A percentile compares a stretch with the other conserved stretches of the same genome.
Conservation (phyloP, 2,113 vertebrate genomes). For the Pseudolaguvia tuberculata region DNA sequence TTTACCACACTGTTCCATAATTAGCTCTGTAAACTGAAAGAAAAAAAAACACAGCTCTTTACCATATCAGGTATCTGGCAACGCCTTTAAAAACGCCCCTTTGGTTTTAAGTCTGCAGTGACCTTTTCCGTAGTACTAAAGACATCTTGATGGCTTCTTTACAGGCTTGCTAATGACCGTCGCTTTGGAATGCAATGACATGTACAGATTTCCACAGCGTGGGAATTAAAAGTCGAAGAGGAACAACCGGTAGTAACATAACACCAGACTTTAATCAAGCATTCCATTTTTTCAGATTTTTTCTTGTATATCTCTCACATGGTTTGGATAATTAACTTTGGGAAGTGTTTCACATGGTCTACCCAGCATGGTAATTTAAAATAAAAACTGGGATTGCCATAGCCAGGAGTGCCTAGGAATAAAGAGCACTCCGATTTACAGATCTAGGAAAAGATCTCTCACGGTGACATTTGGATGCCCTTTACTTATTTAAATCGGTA, state of each 20-base stretch:
- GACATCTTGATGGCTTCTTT: slow-evolving; percentile 17
- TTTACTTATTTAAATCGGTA: slow-evolving; percentile 33
- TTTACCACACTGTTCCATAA: slow-evolving; percentile 25
- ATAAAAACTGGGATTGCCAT: slow-evolving; percentile 41
- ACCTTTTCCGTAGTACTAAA: slow-evolving; percentile 42
- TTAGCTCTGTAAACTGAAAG: slow-evolving; percentile 3
- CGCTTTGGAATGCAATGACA: not conserved
- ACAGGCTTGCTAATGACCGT: slow-evolving; percentile 29
- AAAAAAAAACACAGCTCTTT: not conserved
- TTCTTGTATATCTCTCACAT: not conserved
- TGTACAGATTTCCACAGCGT: slow-evolving; percentile 22
- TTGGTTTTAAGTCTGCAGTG: slow-evolving; percentile 20
- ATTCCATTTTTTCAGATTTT: not conserved
- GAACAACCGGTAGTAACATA: not conserved
- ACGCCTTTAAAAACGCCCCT: not conserved
- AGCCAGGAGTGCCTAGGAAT: slow-evolving; percentile 37
- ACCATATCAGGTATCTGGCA: slow-evolving; percentile 10
- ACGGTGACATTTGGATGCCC: slow-evolving; percentile 45
- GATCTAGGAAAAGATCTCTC: slow-evolving; percentile 45
- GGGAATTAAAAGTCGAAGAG: not conserved
- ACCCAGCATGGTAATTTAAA: slow-evolving; percentile 50
- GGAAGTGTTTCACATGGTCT: slow-evolving; percentile 41
- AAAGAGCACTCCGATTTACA: slow-evolving; percentile 47
- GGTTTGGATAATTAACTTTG: slow-evolving; percentile 57
- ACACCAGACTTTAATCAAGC: not conserved